Evolutionary conservation across 2,888 invertebrate genomes (phyloP).

Genomic region (Drosophila paranaensis): DNA sequence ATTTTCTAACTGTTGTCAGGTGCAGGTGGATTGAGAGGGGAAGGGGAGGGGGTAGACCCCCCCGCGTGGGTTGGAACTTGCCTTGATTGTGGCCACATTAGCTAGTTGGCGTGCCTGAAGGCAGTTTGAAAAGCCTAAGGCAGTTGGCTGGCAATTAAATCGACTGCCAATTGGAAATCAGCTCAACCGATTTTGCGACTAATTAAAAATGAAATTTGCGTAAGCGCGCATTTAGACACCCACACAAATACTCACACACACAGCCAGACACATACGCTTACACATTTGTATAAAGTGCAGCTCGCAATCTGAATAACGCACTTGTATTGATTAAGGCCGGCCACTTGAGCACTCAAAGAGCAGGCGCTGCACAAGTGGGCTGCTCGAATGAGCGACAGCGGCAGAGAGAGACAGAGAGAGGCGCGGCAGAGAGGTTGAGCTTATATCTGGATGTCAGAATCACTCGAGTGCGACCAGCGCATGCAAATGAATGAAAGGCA

Average conservation of each 20-base stretch:
- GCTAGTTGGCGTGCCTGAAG: constrained; percentile 61
- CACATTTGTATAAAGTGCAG: constrained; percentile 34
- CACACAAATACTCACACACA: constrained; percentile 23
- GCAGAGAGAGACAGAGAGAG: not conserved
- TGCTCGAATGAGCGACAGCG: constrained; percentile 14
- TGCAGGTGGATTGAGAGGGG: not conserved
- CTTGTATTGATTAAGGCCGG: constrained; percentile 66
- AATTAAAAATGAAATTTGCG: constrained; percentile 63
- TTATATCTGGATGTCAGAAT: constrained; percentile 62
- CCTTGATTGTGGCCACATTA: constrained; percentile 29
- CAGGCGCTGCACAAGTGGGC: constrained; percentile 53
- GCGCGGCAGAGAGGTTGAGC: constrained; percentile 4
- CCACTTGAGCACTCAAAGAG: constrained; percentile 58
- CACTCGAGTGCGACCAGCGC: constrained; percentile 65
- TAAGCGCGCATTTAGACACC: constrained; percentile 52
- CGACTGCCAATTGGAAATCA: constrained; percentile 52
- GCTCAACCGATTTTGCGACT: constrained; percentile 65
- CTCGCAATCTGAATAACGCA: constrained; percentile 59
- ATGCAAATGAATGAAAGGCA: constrained; percentile 71
- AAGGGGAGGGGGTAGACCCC: constrained; percentile 10
- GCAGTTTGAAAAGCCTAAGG: constrained; percentile 63
- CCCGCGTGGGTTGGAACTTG: constrained; percentile 25
- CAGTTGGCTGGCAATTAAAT: constrained; percentile 69
- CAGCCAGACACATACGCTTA: not conserved
- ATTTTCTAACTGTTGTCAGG: not conserved